Percentiles rank a stretch among this genome's conserved stretches.
These are phyloP conservation scores for Cetoscarus ocellatus DNA, from an alignment of 2,797 vertebrate genomes.

Conservation along the genomic window DNA sequence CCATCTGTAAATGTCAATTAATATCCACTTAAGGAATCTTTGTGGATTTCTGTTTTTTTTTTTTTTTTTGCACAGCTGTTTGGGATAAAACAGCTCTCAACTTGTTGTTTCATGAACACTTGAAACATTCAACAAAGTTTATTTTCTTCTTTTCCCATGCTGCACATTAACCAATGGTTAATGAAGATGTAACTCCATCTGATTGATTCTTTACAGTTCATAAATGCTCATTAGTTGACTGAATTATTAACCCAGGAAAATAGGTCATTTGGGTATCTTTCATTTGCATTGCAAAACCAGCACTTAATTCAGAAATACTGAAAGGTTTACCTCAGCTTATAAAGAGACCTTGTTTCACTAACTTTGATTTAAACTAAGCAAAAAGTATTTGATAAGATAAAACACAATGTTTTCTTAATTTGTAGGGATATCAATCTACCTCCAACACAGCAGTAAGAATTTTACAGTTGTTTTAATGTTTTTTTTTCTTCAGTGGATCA, in stretches of 20 bases:
- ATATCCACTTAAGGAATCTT: neutral
- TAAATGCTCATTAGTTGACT: neutral
- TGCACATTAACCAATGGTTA: neutral
- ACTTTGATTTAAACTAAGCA: constrained; percentile 3
- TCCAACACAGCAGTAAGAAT: no score
- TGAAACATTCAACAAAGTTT: neutral
- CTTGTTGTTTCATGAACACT: neutral
- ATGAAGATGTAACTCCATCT: neutral
- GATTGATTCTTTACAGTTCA: neutral
- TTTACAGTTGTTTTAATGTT: no score
- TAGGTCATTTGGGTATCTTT: neutral
- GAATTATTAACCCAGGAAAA: neutral
- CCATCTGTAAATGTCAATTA: neutral
- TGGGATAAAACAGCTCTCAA: neutral
- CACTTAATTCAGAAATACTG: neutral
- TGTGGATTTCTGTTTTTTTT: no score
- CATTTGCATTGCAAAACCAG: neutral
- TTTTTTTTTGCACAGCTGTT: neutral
- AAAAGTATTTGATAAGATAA: neutral
- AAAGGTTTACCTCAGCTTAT: neutral
- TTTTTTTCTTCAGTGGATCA: no score
- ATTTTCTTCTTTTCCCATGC: neutral
- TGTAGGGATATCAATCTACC: no score
- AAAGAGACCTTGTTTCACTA: neutral
- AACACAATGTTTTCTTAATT: neutral